Base-by-base conservation (phyloP, 2,888 invertebrate species). In the Bursaphelenchus okinawaensis region DNA sequence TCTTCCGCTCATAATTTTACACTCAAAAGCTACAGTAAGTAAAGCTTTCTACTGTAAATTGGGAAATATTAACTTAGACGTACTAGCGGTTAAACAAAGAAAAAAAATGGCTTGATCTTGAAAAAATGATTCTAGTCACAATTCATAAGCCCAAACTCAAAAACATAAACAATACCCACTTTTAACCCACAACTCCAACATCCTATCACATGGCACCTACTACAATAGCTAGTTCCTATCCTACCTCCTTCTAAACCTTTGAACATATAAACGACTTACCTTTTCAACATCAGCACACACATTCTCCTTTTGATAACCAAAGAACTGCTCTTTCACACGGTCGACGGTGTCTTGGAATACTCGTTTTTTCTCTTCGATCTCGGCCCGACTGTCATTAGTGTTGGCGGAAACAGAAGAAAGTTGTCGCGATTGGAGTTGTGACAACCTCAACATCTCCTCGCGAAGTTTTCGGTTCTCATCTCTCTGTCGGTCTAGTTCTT, bases 291-390 rank as follows among this genome's bases (percentile, higher is more conserved):
- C 77, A 58, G 73, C 70, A 66, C 80, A 80, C 22, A 75, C 78
- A 65, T 80, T 81, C 58, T 79, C 78, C 19, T 75, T 68, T 52
- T 77, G 79, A 61, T 76, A 78, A 51, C 63, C 64, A 70, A 80
- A 78, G 65, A 79, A 80, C 62, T 77, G 75, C 59, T 80, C 70
- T 60, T 79, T 68, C 20, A 79, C 77, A 3, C 76, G 72, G 51
- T 79, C 72, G 16, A 77, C 80, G 8, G 79, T 78, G 16, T 80
- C 79, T 22, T 81, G 76, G 66, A 80, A 81, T 57, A 78, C 71
- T 57, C 73, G 74, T 70, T 78, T 78, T 63, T 75, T 72, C 55
- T 79, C 78, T 62, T 80, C 79, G 57, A 79, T 70, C 63, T 78
- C 75, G 3, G 67, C 67, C 12, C 51, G 62, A 27, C 63, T 63